Base-by-base conservation (phyloP, 2,113 vertebrate species). In the Osmerus eperlanus region DNA sequence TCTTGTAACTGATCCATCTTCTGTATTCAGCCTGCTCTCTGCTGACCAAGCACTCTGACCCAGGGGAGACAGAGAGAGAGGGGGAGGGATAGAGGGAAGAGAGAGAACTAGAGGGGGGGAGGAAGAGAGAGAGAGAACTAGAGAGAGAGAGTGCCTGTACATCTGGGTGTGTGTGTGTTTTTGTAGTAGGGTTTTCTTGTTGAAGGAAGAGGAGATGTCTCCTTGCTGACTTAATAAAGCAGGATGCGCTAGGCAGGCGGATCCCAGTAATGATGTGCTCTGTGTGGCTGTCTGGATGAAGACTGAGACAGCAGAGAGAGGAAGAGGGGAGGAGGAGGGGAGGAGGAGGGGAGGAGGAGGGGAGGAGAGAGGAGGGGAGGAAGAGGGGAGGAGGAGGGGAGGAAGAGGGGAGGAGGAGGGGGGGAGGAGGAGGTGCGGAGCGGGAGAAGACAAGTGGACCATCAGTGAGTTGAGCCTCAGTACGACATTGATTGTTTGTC, bases 111-210 rank as follows among this genome's bases (percentile, higher is more conserved):
- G 61, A 18, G 32, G 6, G 36, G 18, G 13, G 6, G 23, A 3
- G 9, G 41, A 9, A 9, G 18, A 51, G 3, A 13, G 41, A 51
- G 3, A 4, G 36, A 59, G 21, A 76, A 61, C 16, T 3, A n/a
- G 32, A 16, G 14, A 21, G 36, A n/a, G 64, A 29, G 56, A 58
- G 71, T 32, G 29, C 29, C 29, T 32, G 29, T 32, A 4, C 29
- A 32, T 32, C 29, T 32, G 29, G 2, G 29, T 32, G 11, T 32
- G 29, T 32, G 29, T 32, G 29, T 32, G 29, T 32, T 32, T 32
- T 32, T 83, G 70, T 87, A 83, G 87, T 81, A 77, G 89, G 64
- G 67, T 73, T 53, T 72, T 83, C 83, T 81, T 81, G 84, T 78
- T 11, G 28, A 68, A 71, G 72, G 67, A 83, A 76, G 76, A 72